A percentile compares a stretch with the other conserved stretches of the same genome.
phyloP scores from a whole-genome alignment of 2,888 invertebrate species.

The Leptogaster cylindrica region DNA sequence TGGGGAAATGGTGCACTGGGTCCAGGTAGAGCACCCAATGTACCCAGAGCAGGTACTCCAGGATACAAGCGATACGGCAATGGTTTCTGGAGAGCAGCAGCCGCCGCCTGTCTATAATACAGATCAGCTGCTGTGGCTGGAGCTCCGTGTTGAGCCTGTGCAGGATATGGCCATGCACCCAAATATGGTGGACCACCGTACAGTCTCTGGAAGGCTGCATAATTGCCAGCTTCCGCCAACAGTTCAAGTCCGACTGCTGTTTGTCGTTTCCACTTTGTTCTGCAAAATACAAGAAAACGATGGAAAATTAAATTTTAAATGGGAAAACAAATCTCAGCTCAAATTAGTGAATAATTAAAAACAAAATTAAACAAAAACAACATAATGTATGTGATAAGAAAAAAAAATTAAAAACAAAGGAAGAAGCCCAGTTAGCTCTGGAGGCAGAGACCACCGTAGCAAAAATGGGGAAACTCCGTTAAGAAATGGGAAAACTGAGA shows the following conservation, averaged over 20 bases:
- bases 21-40: constrained; percentile 56
- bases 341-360: constrained; percentile 32
- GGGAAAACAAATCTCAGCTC: constrained; percentile 8
- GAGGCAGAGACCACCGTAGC: not conserved
- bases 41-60: constrained; percentile 59
- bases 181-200: constrained; percentile 79
- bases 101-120: constrained; percentile 83
- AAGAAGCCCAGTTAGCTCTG: no score
- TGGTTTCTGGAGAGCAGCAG: constrained; percentile 85
- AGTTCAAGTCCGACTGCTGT: constrained; percentile 97
- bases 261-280: constrained; percentile 99
- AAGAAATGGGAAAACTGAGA: constrained; percentile 31
- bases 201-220: constrained; percentile 96
- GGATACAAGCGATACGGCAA: constrained; percentile 72
- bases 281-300: constrained; percentile 55
- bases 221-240: constrained; percentile 95
- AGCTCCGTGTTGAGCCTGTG: constrained; percentile 68
- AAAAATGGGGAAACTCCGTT: constrained; percentile 31
- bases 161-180: constrained; percentile 68
- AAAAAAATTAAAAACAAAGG: no score
- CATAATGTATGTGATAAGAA: no score
- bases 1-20: constrained; percentile 61
- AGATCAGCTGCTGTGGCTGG: constrained; percentile 76
- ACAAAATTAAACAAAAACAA: no score
- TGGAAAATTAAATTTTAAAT: constrained; percentile 24